Evolutionary conservation across 2,113 vertebrate genomes (phyloP).

Genomic region (Nesogale talazaci): DNA sequence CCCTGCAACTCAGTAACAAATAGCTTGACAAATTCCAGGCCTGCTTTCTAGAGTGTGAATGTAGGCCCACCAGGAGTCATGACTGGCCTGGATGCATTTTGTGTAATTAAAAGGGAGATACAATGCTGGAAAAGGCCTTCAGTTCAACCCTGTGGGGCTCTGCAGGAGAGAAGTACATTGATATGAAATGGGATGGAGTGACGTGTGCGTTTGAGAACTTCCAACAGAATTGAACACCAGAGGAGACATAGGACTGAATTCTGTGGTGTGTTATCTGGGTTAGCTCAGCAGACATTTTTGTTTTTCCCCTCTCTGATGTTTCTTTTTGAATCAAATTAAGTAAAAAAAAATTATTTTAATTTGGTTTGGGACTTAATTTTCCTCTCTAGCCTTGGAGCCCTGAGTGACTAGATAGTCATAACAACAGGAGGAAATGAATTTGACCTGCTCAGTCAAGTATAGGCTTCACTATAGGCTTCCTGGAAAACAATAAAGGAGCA

Average conservation of each 20-base stretch:
- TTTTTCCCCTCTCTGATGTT: not conserved
- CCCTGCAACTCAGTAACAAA: slow-evolving; percentile 5
- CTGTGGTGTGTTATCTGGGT: not conserved
- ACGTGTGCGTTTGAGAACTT: not conserved
- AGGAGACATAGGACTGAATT: not conserved
- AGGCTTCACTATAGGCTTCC: slow-evolving; percentile 1
- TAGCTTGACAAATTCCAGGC: not conserved
- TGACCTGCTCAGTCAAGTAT: slow-evolving; percentile 32
- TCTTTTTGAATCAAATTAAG: slow-evolving; percentile 45
- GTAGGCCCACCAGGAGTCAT: too few species aligned
- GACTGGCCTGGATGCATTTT: not conserved
- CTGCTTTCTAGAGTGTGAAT: not conserved
- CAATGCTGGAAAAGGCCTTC: not conserved
- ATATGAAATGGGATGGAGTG: not conserved
- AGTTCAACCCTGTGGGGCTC: not conserved
- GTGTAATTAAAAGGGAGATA: not conserved
- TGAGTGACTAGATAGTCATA: slow-evolving; percentile 17
- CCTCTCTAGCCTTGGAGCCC: not conserved
- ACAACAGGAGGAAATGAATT: slow-evolving; percentile 33
- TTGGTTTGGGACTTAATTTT: slow-evolving; percentile 51
- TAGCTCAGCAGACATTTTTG: not conserved
- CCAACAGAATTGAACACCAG: not conserved
- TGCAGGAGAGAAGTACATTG: not conserved
- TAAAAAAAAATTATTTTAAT: slow-evolving; percentile 39
- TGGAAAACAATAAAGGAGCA: not conserved